A percentile compares a stretch with the other conserved stretches of the same genome.
Evolutionary conservation across 2,888 invertebrate species (phyloP).

Genomic region (Scaptomyza cyrtandrae): DNA sequence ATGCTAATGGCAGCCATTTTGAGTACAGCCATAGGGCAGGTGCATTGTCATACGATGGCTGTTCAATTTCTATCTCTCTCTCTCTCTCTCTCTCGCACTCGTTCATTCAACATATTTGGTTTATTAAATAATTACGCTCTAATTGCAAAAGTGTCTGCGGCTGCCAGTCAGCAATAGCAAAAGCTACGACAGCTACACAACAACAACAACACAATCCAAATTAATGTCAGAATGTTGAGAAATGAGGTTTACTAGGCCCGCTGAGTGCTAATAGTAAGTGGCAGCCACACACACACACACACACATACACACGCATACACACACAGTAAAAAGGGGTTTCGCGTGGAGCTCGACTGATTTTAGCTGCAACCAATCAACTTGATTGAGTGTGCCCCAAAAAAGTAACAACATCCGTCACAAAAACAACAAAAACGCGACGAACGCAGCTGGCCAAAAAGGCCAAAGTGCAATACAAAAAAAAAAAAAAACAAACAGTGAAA

Average conservation of each 20-base stretch:
- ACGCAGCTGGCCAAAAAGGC: constrained; percentile 14
- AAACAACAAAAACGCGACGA: constrained; percentile 1
- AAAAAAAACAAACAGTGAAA: constrained; percentile 23
- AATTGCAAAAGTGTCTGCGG: constrained; percentile 76
- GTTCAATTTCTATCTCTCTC: constrained; percentile 28
- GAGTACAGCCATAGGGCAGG: constrained; percentile 32
- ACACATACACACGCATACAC: too few relatives aligned
- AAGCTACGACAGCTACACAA: constrained; percentile 33
- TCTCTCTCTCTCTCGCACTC: not conserved
- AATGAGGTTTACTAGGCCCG: constrained; percentile 43
- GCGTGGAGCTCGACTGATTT: constrained; percentile 22
- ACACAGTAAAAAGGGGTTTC: too few relatives aligned
- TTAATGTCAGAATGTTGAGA: constrained; percentile 52
- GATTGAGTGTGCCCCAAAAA: constrained; percentile 59
- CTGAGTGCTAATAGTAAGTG: constrained; percentile 14
- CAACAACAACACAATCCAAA: constrained; percentile 41
- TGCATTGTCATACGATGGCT: constrained; percentile 58
- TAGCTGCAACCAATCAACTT: constrained; percentile 62
- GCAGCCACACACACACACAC: not conserved
- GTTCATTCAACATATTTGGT: constrained; percentile 62
- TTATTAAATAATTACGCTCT: constrained; percentile 81
- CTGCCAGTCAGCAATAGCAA: constrained; percentile 40
- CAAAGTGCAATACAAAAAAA: constrained; percentile 10
- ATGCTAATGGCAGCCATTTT: constrained; percentile 47
- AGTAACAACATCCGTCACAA: constrained; percentile 8